These are phyloP conservation scores for Periplaneta americana DNA, from an alignment of 1,140 invertebrate genomes.

Conservation along the genomic window DNA sequence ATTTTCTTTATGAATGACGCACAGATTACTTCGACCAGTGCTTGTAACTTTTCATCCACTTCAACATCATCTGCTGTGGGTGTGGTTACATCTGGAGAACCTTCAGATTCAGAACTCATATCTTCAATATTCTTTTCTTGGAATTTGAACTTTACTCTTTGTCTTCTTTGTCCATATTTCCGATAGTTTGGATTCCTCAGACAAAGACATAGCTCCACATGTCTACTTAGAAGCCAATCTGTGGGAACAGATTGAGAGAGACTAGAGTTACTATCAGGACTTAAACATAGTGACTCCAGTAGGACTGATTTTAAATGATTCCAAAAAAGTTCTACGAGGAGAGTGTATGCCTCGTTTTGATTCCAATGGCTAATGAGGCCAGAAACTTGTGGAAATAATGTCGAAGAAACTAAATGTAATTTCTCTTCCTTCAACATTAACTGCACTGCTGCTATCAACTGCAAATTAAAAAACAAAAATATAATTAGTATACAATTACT, in stretches of 20 bases:
- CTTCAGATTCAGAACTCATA: neutral
- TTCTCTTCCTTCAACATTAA: slow-evolving; percentile 4
- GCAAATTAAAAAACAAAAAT: slow-evolving; percentile 3
- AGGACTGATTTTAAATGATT: neutral
- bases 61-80: neutral
- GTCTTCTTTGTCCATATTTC: neutral
- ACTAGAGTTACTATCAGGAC: neutral
- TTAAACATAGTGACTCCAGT: neutral
- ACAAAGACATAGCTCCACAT: neutral
- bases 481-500: neutral
- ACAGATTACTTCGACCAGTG: neutral
- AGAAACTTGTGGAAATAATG: neutral
- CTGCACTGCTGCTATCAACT: slow-evolving; percentile 15
- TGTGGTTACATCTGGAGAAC: neutral
- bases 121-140: neutral
- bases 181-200: neutral
- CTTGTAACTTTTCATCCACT: neutral
- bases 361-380: neutral
- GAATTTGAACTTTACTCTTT: neutral
- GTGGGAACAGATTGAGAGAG: neutral
- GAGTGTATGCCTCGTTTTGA: neutral
- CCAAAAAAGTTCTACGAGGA: neutral
- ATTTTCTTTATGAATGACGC: neutral
- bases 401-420: neutral
- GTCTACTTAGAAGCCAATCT: neutral